phyloP scores from a whole-genome alignment of 2,113 vertebrate genomes.

The Oncorhynchus clarkii region DNA sequence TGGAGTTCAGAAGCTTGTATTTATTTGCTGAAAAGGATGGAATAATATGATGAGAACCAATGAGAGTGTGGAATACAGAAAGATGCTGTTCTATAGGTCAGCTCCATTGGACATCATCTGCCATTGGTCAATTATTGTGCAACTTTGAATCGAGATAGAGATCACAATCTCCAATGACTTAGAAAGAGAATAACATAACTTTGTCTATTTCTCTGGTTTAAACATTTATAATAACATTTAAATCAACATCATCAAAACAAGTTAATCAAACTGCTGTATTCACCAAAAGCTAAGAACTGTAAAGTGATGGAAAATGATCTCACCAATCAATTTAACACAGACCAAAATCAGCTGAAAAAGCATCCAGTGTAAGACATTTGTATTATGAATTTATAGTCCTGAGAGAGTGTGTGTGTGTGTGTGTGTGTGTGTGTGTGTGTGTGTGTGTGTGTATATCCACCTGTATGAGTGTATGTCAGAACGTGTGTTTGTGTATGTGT shows the following conservation, averaged over 20 bases:
- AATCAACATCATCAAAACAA: slow-evolving; percentile 45
- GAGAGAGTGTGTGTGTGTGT: slow-evolving; percentile 45
- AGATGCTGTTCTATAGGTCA: slow-evolving; percentile 35
- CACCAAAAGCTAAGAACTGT: slow-evolving; percentile 37
- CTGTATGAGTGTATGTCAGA: not conserved
- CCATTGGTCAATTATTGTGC: slow-evolving; percentile 49
- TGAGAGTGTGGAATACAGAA: slow-evolving; percentile 43
- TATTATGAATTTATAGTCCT: slow-evolving; percentile 51
- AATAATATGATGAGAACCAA: slow-evolving; percentile 37
- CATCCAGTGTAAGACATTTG: slow-evolving; percentile 24
- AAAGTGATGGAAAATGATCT: slow-evolving; percentile 51
- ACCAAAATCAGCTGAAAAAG: slow-evolving; percentile 46
- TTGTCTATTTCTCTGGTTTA: not conserved
- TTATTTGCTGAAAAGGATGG: slow-evolving; percentile 71
- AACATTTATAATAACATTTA: slow-evolving; percentile 24
- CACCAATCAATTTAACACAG: slow-evolving; percentile 13
- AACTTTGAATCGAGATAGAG: slow-evolving; percentile 35
- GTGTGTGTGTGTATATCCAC: slow-evolving; percentile 10
- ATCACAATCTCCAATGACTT: slow-evolving; percentile 31
- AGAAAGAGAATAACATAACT: slow-evolving; percentile 48
- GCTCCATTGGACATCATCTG: slow-evolving; percentile 39
- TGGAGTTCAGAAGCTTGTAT: slow-evolving; percentile 62
- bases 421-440: slow-evolving; percentile 17
- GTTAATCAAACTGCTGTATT: slow-evolving; percentile 23
- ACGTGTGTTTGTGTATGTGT: not conserved